Conservation (phyloP, 1,140 invertebrate genomes). For the Hycleus cichorii region DNA sequence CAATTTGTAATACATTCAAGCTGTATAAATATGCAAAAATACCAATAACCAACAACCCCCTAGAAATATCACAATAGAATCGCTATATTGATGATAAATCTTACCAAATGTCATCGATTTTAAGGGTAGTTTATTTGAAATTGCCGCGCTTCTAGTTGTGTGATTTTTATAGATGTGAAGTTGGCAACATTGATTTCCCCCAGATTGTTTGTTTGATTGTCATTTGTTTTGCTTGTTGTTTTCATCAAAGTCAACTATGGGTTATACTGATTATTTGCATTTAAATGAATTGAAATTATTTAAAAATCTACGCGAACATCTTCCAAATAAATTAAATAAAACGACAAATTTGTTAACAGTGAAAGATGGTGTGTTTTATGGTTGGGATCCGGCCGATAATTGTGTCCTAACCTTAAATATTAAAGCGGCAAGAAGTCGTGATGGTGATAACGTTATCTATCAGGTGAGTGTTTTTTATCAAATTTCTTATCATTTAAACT, state of each 20-base stretch:
- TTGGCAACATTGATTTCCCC: constrained; percentile 3
- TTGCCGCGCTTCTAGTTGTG: no score
- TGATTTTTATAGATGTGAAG: background rate
- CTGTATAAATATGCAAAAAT: constrained; percentile 25
- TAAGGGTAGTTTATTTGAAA: no score
- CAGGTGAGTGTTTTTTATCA: constrained; percentile 45
- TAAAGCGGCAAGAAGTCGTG: constrained; percentile 47
- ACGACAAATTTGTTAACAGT: constrained; percentile 54
- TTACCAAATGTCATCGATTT: no score
- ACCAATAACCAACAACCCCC: constrained; percentile 17
- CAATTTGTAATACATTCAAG: constrained; percentile 22
- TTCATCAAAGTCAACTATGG: constrained; percentile 19
- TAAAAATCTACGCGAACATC: constrained; percentile 46
- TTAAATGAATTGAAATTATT: constrained; percentile 54
- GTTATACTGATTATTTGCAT: constrained; percentile 33
- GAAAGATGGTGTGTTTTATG: constrained; percentile 55
- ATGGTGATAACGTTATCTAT: constrained; percentile 44
- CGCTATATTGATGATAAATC: no score
- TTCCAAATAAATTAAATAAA: constrained; percentile 49
- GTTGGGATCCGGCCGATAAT: constrained; percentile 55
- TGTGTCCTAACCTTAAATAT: constrained; percentile 55
- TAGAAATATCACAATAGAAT: background rate
- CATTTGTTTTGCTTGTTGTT: background rate
- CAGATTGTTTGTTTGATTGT: background rate
- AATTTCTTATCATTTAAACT: no score